Conservation (phyloP, 2,113 vertebrate species). For the Channa maculata region DNA sequence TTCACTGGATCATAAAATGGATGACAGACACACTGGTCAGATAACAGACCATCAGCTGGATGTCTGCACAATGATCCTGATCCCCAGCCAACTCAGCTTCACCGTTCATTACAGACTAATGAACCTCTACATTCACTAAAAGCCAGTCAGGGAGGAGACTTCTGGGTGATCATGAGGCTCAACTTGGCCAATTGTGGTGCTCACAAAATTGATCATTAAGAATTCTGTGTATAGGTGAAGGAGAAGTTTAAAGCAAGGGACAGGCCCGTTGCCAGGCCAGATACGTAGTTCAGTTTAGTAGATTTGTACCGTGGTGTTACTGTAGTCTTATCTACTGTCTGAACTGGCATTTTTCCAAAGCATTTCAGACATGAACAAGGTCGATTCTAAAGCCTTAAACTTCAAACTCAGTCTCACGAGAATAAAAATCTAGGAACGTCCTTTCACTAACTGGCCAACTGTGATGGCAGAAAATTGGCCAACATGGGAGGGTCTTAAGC, state of each 20-base stretch:
- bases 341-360: neutral
- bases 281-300: no score
- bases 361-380: constrained; percentile 20
- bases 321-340: neutral
- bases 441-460: neutral
- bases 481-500: no score
- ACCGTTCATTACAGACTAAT: constrained; percentile 37
- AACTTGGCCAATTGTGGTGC: constrained; percentile 20
- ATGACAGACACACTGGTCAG: constrained; percentile 62
- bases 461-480: no score
- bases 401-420: constrained; percentile 17
- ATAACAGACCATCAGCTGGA: constrained; percentile 64
- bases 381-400: constrained; percentile 7
- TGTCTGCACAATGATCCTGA: constrained; percentile 57
- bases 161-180: constrained; percentile 29
- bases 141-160: constrained; percentile 27
- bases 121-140: constrained; percentile 24
- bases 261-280: neutral
- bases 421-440: neutral
- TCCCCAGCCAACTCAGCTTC: constrained; percentile 44
- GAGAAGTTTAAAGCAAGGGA: neutral
- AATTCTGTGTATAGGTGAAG: neutral
- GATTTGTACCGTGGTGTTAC: neutral
- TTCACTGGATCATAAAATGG: constrained; percentile 58
- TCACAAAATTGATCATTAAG: constrained; percentile 19